phyloP scores from a whole-genome alignment of 2,888 invertebrate species.

The Drosophila setosimentum region DNA sequence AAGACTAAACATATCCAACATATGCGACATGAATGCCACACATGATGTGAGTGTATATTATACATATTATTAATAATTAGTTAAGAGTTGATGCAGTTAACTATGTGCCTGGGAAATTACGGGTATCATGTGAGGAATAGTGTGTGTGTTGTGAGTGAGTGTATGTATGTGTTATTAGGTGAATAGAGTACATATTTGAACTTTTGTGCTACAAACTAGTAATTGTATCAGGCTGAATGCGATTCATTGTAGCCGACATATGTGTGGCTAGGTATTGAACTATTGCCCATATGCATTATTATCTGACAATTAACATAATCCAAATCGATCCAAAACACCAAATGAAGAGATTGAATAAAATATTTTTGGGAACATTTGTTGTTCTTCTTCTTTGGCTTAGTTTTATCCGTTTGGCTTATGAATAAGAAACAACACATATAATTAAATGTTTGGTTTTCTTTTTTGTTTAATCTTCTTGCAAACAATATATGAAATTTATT shows the following conservation, averaged over 20 bases:
- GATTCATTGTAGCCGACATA: not conserved
- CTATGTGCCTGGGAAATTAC: not conserved
- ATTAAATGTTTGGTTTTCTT: slow-evolving; percentile 64
- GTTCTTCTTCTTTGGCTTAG: not conserved
- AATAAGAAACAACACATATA: slow-evolving; percentile 82
- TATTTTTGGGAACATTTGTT: not conserved
- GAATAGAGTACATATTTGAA: not conserved
- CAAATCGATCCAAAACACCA: not conserved
- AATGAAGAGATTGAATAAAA: not conserved
- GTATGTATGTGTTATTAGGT: not conserved
- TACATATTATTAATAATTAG: slow-evolving; percentile 12
- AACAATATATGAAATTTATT: slow-evolving; percentile 73
- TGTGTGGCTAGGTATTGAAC: not conserved
- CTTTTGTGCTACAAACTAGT: not conserved
- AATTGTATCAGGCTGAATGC: not conserved
- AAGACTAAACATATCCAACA: not conserved
- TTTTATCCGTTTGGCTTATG: slow-evolving; percentile 9
- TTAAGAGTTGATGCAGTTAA: slow-evolving; percentile 2
- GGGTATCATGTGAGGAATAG: not conserved
- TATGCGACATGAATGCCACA: slow-evolving; percentile 5
- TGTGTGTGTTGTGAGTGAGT: not conserved
- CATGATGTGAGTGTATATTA: slow-evolving; percentile 4
- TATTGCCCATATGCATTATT: not conserved
- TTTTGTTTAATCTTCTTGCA: slow-evolving; percentile 78
- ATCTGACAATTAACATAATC: not conserved